Conservation (phyloP, 2,797 vertebrate genomes). For the Peromyscus aztecus region DNA sequence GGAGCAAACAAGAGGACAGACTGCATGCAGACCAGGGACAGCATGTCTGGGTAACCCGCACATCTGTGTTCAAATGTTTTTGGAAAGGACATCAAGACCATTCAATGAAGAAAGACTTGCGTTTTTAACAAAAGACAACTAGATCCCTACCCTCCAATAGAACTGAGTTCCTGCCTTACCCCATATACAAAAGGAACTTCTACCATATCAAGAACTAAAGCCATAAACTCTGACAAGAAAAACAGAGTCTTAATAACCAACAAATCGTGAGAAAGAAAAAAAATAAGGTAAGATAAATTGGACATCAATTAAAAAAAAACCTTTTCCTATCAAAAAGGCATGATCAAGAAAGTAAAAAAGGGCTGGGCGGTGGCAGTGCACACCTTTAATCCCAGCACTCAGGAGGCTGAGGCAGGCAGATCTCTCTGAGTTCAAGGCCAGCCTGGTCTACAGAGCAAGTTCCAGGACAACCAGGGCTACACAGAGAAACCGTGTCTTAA, state of each 20-base stretch:
- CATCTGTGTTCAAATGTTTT: neutral
- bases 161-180: neutral
- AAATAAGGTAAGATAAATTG: neutral
- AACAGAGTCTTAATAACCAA: neutral
- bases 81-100: neutral
- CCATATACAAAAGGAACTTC: neutral
- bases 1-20: neutral
- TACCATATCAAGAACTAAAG: neutral
- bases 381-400: too few species aligned
- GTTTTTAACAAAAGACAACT: neutral
- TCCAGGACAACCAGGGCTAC: too few species aligned
- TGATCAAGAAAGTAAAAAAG: neutral
- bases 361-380: too few species aligned
- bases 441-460: too few species aligned
- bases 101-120: neutral
- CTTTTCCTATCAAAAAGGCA: neutral
- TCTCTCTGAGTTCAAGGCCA: too few species aligned
- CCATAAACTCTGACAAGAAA: neutral
- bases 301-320: neutral
- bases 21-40: neutral
- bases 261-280: neutral
- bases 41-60: neutral
- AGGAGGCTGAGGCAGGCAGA: too few species aligned
- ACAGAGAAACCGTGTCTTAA: too few species aligned
- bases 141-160: neutral